A percentile compares a stretch with the other conserved stretches of the same genome.
phyloP scores from a whole-genome alignment of 2,113 vertebrate species.

The Osmerus eperlanus region DNA sequence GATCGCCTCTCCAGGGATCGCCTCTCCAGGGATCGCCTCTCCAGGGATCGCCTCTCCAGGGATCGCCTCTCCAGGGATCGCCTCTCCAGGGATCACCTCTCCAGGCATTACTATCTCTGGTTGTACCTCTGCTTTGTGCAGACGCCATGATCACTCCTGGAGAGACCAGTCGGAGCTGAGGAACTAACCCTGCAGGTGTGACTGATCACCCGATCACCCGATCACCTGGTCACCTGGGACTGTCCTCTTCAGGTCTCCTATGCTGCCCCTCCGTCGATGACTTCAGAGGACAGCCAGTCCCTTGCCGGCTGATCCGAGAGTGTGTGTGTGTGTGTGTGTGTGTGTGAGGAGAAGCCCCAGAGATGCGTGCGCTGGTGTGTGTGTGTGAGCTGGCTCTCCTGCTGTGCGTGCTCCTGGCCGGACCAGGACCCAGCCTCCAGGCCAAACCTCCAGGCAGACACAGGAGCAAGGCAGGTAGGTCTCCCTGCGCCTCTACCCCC shows the following conservation, averaged over 20 bases:
- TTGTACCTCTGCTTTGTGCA: too few species aligned
- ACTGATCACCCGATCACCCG: neutral
- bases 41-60: too few species aligned
- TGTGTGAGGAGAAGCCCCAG: slow-evolving; percentile 9
- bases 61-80: too few species aligned
- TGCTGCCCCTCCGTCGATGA: slow-evolving; percentile 2
- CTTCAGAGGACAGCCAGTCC: slow-evolving; percentile 1
- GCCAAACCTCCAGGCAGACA: slow-evolving; percentile 25
- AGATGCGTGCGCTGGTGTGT: slow-evolving; percentile 4
- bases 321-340: neutral
- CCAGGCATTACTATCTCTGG: too few species aligned
- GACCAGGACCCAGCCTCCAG: slow-evolving; percentile 16
- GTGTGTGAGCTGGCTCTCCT: slow-evolving; percentile 19
- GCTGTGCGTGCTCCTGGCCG: slow-evolving; percentile 10
- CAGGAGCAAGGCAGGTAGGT: slow-evolving; percentile 34
- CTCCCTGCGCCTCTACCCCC: neutral
- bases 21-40: too few species aligned
- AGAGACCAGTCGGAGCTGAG: neutral
- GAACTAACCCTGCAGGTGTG: neutral
- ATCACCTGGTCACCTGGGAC: neutral
- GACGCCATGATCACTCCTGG: neutral
- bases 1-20: too few species aligned
- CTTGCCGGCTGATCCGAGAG: neutral
- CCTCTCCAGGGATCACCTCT: too few species aligned
- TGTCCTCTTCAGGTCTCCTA: neutral